Evolutionary conservation across 1,140 invertebrate genomes (phyloP).

Genomic region (Hetaerina americana): DNA sequence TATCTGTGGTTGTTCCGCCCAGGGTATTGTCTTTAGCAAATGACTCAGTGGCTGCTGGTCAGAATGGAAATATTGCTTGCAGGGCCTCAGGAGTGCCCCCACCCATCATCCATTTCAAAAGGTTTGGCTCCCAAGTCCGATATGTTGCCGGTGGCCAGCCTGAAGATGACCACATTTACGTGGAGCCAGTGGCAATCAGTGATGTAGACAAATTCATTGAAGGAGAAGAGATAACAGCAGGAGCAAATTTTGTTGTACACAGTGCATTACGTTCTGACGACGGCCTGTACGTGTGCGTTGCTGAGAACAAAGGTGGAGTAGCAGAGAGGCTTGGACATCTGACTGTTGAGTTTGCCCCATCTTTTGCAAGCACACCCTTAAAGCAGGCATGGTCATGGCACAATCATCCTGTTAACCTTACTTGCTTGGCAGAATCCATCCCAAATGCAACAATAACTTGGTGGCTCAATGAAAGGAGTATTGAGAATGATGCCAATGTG

Average conservation of each 20-base stretch:
- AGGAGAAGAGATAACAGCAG: conserved; percentile 2
- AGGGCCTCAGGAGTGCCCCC: conserved; percentile 60
- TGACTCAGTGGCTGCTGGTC: conserved; percentile 46
- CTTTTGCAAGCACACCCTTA: conserved; percentile 53
- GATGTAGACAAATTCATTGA: not conserved
- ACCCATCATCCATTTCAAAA: conserved; percentile 60
- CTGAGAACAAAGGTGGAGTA: conserved; percentile 60
- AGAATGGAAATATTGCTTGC: conserved; percentile 53
- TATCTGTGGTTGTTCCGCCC: conserved; percentile 57
- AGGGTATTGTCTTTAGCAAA: conserved; percentile 66
- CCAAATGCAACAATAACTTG: conserved; percentile 85
- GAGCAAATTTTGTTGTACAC: conserved; percentile 30
- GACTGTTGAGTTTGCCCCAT: conserved; percentile 67
- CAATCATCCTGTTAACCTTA: conserved; percentile 62
- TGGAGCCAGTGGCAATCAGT: conserved; percentile 29
- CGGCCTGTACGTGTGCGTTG: conserved; percentile 78
- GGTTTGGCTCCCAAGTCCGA: conserved; percentile 21
- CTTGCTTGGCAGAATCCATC: conserved; percentile 76
- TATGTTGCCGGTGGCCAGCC: conserved; percentile 38
- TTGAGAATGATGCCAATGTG: conserved; percentile 39
- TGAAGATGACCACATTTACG: conserved; percentile 39
- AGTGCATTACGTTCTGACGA: conserved; percentile 55
- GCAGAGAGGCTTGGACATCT: conserved; percentile 66
- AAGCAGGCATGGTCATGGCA: conserved; percentile 70
- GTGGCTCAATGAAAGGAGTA: conserved; percentile 37